Evolutionary conservation across 2,113 vertebrate species (phyloP), one percentile per base, ranked within the genome.

Genomic region (Pyxicephalus adspersus): DNA sequence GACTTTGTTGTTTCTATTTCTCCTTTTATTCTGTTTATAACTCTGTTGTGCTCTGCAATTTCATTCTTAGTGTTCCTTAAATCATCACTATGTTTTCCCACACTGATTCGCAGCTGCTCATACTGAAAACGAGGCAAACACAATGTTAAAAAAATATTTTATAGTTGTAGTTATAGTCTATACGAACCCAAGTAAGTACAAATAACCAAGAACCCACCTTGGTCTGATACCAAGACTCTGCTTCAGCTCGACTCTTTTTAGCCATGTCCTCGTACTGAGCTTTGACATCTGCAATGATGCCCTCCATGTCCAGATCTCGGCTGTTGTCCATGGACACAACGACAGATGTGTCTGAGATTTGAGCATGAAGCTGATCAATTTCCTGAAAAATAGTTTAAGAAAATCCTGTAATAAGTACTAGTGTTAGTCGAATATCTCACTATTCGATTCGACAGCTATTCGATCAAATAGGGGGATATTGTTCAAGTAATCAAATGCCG

Each of bases 1-100:
- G 89, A 93, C 84, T 97, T 98, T 75, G 95, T 86, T 0, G 84
- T 78, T 20, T 97, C 96, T 0, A 96, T 98, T 81, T 98, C 96
- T 0, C 93, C 93, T 25, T 94, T 92, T 64, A 97, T 90, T 51
- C 94, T 90, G 83, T 94, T 87, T 2, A 97, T 94, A 80, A 93
- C 89, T 28, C 94, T 91, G 86, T 93, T 98, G 76, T 96, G 86
- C 64, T 97, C 95, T 0, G 94, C 90, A 58, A 97, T 96, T 88
- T 98, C 96, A 85, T 90, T 64, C 90, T 94, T 97, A 73, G 94
- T 95, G 73, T 85, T 74, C 22, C 91, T 91, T 64, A 97, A 93
- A 81, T 97, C 92, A 0, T 97, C 94, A 5, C 94, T 94, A 0
- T 94, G 94, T 81, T 88, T 91, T 74, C 94, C 94, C 0, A 94